These are phyloP conservation scores for Drosophila meridiana DNA, from an alignment of 2,888 invertebrate genomes.

Conservation along the genomic window DNA sequence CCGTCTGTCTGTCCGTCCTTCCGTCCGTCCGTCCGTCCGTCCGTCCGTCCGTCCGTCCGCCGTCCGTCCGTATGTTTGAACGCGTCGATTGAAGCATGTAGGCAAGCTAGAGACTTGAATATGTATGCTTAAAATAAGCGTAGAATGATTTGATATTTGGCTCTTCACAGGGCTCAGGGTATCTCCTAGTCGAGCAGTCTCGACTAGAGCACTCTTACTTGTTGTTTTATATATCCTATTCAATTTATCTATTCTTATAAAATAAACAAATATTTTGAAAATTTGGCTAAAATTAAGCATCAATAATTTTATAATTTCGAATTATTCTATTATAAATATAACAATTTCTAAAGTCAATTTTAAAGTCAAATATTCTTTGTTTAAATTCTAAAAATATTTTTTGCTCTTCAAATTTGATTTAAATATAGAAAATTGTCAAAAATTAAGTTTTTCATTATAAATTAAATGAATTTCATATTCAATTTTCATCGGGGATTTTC, in stretches of 20 bases:
- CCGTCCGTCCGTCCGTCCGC: too few relatives aligned
- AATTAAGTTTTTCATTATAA: neutral
- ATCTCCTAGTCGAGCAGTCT: too few relatives aligned
- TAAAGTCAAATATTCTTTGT: neutral
- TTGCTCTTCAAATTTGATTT: neutral
- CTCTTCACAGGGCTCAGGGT: too few relatives aligned
- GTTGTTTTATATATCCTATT: neutral
- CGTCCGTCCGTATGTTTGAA: too few relatives aligned
- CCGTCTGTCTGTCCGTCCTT: too few relatives aligned
- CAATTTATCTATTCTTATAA: neutral
- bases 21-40: too few relatives aligned
- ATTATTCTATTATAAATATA: neutral
- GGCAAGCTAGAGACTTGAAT: too few relatives aligned
- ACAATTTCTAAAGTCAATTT: neutral
- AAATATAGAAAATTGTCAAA: conserved; percentile 3
- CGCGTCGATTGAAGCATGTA: too few relatives aligned
- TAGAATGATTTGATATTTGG: too few relatives aligned
- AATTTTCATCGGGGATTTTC: neutral
- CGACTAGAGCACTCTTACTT: too few relatives aligned
- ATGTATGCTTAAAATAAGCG: too few relatives aligned
- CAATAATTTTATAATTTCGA: neutral
- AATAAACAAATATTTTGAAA: neutral
- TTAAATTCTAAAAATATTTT: conserved; percentile 8
- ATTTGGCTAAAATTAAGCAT: neutral
- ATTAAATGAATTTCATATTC: neutral